These are phyloP conservation scores for Heliconius sara DNA, from an alignment of 2,888 invertebrate species.

Conservation along the genomic window DNA sequence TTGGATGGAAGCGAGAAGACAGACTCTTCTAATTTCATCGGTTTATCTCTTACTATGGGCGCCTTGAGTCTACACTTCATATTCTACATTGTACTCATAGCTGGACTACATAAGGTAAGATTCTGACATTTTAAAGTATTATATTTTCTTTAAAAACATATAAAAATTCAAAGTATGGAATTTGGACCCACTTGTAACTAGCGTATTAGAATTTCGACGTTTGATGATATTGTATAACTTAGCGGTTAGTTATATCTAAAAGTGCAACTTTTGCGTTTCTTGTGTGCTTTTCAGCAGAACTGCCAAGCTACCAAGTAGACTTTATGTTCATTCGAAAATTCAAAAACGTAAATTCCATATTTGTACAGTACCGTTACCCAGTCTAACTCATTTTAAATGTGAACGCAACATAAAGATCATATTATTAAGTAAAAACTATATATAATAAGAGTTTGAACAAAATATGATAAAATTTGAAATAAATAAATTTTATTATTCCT, in stretches of 20 bases:
- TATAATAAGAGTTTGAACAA: too few species aligned
- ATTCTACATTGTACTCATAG: slow-evolving; percentile 7
- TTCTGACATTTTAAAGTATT: neutral
- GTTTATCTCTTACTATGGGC: neutral
- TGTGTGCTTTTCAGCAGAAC: too few species aligned
- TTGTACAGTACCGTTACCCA: too few species aligned
- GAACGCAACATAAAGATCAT: too few species aligned
- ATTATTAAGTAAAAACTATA: too few species aligned
- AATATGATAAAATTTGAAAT: neutral
- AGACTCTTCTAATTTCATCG: neutral
- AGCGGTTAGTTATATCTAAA: neutral
- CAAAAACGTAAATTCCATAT: too few species aligned
- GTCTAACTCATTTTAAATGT: too few species aligned
- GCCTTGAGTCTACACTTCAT: neutral
- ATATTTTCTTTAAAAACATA: neutral
- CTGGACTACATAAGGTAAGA: slow-evolving; percentile 23
- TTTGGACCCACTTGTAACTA: neutral
- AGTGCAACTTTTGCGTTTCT: too few species aligned
- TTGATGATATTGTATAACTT: neutral
- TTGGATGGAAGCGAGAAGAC: slow-evolving; percentile 2
- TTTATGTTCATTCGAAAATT: too few species aligned
- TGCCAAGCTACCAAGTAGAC: too few species aligned
- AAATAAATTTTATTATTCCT: neutral
- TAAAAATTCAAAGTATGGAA: too few species aligned
- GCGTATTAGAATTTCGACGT: neutral